These are phyloP conservation scores for Hydropotes inermis DNA, from an alignment of 2,113 vertebrate genomes.

Conservation along the genomic window DNA sequence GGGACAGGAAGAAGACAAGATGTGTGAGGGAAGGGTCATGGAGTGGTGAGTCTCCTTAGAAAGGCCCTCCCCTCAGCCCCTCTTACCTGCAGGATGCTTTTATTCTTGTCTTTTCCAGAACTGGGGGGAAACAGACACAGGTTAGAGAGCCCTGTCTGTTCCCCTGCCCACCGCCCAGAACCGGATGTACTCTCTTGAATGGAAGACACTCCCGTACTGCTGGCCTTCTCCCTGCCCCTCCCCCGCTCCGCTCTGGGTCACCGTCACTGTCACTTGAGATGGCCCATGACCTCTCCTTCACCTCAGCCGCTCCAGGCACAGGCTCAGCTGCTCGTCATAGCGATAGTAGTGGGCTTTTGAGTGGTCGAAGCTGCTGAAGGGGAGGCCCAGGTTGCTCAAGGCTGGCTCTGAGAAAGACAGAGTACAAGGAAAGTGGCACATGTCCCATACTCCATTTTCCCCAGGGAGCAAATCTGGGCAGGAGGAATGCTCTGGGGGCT, in stretches of 20 bases:
- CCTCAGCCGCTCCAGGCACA: constrained; percentile 95
- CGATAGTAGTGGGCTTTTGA: constrained; percentile 97
- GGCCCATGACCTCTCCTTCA: constrained; percentile 72
- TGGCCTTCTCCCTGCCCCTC: background rate
- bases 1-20: background rate
- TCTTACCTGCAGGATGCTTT: constrained; percentile 90
- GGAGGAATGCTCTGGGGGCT: background rate
- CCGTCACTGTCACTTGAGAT: background rate
- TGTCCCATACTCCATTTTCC: background rate
- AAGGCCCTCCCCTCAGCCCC: background rate
- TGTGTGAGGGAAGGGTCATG: background rate
- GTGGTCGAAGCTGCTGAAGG: constrained; percentile 94
- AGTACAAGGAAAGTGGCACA: background rate
- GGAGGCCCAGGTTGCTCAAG: constrained; percentile 89
- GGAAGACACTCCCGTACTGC: background rate
- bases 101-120: constrained; percentile 94
- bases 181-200: background rate
- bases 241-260: background rate
- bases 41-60: background rate
- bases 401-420: constrained; percentile 83
- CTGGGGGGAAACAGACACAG: constrained; percentile 73
- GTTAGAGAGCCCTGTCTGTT: constrained; percentile 7
- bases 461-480: background rate
- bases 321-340: constrained; percentile 96
- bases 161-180: background rate